Evolutionary conservation across 2,113 vertebrate genomes (phyloP), one percentile per base, ranked within the genome.

Genomic region (Paralichthys olivaceus): DNA sequence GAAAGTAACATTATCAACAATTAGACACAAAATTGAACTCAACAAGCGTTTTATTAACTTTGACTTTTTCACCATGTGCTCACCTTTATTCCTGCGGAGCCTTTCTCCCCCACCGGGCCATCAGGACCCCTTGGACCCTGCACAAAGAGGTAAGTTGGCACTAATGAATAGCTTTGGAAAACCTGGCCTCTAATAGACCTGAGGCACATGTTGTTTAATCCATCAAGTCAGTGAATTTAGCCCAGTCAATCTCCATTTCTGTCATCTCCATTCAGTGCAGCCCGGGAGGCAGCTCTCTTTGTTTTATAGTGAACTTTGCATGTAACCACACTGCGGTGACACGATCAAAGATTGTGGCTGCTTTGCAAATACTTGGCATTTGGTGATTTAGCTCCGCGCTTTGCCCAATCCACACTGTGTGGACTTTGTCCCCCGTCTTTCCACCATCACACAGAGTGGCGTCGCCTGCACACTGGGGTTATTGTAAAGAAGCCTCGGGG

Each of bases 101-200:
- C 97, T 0, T 90, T 91, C 85, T 96, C 96, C 1, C 98, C 97
- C n/a, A 86, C 26, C 5, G 90, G 91, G 75, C 97, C 97, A 5
- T 98, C 96, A 61, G 95, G 95, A 87, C 98, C 98, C 91, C 93
- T 94, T 63, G 93, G 95, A 87, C 98, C 97, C 97, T 99, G 20
- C 9, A 37, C 72, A 82, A 74, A 85, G 62, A 75, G 65, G 64
- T 5, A 20, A 29, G 20, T 12, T 32, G 53, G 70, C 40, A 86
- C 40, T 71, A 32, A 83, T 61, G 32, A 64, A 69, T 32, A 65
- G 47, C 56, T 75, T 55, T 47, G 61, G 64, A 75, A 69, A 72
- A 4, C 11, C 37, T 13, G 45, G 45, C 45, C 45, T 49, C 45
- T 6, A 53, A 75, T 23, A 34, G 23, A 64, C 58, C 61, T 0